Base-by-base conservation (phyloP, 2,113 vertebrate genomes). In the Cyphomyrus plagiostoma region DNA sequence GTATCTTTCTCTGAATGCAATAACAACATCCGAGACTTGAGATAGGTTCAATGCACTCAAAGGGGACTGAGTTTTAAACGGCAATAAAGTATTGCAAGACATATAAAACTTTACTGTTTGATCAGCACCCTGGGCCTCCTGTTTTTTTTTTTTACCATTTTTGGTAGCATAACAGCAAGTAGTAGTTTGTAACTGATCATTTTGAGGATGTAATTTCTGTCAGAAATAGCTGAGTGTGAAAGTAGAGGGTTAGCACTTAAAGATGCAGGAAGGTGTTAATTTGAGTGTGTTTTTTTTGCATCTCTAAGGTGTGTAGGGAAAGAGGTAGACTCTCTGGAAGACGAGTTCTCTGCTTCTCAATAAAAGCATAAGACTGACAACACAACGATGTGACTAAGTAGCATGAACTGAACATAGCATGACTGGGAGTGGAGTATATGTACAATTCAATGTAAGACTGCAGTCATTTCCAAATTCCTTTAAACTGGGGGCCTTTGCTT, bases 21-120 rank as follows among this genome's bases (percentile, higher is more conserved):
- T 92, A 90, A 91, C 94, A 94, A 92, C 92, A 89, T 93, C 91
- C 86, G 58, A 90, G 88, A 93, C 88, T 90, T 90, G 93, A 95
- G 94, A 95, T 93, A 89, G 93, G 90, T 50, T 88, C 77, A 88
- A 92, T 93, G 86, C 91, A 90, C 93, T 84, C 93, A 91, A 90
- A 89, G 50, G 53, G n/a, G 89, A 90, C 90, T 35, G 83, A 46
- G 85, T 90, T 93, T 93, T 46, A 92, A 93, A 92, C 88, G 89
- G 89, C 90, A 49, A 89, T 91, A 89, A 46, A 85, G 89, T 53
- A 91, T 13, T 26, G 88, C 4, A 83, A 92, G 83, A 92, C 90
- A 50, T 1, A 91, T 93, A 74, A 91, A 91, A 66, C 77, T 89
- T 90, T 88, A 86, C 89, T 80, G 89, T 49, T 87, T 66, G 74